Conservation (phyloP, 1,140 invertebrate genomes). For the Ruditapes philippinarum region DNA sequence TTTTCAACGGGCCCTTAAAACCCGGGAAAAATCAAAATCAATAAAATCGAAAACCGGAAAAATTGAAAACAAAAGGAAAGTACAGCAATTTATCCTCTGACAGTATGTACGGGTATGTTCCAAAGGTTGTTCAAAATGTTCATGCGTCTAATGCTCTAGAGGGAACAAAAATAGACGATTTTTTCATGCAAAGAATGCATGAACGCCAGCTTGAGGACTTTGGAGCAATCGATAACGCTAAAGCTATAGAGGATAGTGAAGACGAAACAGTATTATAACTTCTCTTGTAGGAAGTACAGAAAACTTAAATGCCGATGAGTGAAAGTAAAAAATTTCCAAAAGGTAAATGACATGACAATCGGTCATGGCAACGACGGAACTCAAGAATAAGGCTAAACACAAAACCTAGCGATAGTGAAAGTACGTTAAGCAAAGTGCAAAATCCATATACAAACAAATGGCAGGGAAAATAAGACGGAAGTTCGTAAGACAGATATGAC, state of each 20-base stretch:
- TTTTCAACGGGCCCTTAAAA: too few relatives aligned
- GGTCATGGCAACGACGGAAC: too few relatives aligned
- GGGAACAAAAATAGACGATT: constrained; percentile 73
- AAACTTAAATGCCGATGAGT: neutral
- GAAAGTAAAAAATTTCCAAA: neutral
- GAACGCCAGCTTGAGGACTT: constrained; percentile 12
- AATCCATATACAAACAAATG: too few relatives aligned
- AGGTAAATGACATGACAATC: too few relatives aligned
- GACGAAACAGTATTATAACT: constrained; percentile 31
- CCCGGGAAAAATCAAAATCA: neutral
- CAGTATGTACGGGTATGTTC: constrained; percentile 77
- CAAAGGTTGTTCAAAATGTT: constrained; percentile 71
- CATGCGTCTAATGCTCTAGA: constrained; percentile 71
- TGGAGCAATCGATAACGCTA: neutral
- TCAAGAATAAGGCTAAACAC: too few relatives aligned
- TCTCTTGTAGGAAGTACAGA: constrained; percentile 13
- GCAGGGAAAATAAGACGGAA: too few relatives aligned
- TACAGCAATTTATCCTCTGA: constrained; percentile 12
- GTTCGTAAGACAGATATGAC: too few relatives aligned
- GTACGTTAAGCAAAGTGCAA: too few relatives aligned
- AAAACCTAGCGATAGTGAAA: too few relatives aligned
- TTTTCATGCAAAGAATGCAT: constrained; percentile 40
- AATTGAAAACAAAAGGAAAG: neutral
- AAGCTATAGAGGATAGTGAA: neutral
- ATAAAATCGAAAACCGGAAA: neutral